Evolutionary conservation across 2,888 invertebrate genomes (phyloP), one percentile per base, ranked within the genome.

Genomic region (Agriopis marginaria): DNA sequence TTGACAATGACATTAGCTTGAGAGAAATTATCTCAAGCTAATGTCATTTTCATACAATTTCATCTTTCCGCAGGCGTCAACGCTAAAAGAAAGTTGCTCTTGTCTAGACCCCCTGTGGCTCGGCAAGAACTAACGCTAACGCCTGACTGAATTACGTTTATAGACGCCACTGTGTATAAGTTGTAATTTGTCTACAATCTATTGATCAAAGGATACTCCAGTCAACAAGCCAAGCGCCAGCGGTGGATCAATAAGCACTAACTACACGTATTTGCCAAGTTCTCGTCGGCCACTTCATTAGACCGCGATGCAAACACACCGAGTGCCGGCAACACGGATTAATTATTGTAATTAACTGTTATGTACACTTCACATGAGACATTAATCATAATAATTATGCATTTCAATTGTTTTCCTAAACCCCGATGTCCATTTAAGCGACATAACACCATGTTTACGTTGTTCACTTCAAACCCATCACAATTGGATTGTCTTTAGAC

Each of bases 271-370:
- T 56, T 56, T 56, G 56, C 45, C 9, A 40, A 51, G 51, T 51
- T 10, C 51, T 51, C 51, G 51, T 32, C 51, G 10, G 54, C 49
- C 66, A 66, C 66, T 66, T 66, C 61, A 66, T 61, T 66, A 60
- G 40, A 32, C 42, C 40, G 39, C 14, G 40, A 42, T 9, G 49
- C 55, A 66, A 66, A 61, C 54, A 66, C 32, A 10, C 42, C n/a
- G 56, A 56, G 56, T 42, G 40, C 12, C 39, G 50, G 39, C 55
- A 50, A 51, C 11, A 11, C 53, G 14, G 53, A 55, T 61, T 55
- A 42, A 66, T 61, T 66, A 66, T 7, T 10, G 12, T 61, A 61
- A 66, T 66, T 49, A 66, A 60, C 54, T 54, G 60, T n/a, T 47
- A 12, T 7, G 12, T 17, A 55, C 65, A 42, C 56, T 56, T 17